A percentile compares a stretch with the other conserved stretches of the same genome.
phyloP scores from a whole-genome alignment of 2,113 vertebrate genomes.

The Lagopus leucura region DNA sequence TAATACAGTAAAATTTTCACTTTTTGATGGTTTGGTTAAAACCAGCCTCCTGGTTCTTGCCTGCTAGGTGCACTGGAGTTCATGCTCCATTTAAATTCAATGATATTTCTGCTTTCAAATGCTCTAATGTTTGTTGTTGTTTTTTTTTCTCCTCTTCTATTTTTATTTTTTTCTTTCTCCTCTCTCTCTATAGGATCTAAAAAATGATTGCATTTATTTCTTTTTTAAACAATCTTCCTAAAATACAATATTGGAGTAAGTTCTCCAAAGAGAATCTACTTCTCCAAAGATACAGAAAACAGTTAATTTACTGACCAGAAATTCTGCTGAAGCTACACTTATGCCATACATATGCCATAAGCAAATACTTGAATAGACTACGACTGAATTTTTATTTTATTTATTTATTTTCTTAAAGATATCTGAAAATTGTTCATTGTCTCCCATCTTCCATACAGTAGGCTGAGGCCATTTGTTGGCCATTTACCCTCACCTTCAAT shows the following conservation, averaged over 20 bases:
- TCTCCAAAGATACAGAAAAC: not conserved
- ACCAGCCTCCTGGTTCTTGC: not conserved
- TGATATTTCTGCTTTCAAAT: not conserved
- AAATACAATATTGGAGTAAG: not conserved
- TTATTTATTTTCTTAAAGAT: not conserved
- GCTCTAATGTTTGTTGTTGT: not conserved
- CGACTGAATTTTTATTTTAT: not conserved
- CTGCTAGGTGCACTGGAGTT: not conserved
- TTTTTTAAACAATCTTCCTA: not conserved
- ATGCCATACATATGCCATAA: no score
- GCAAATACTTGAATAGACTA: not conserved
- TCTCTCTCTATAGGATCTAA: not conserved
- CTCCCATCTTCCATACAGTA: not conserved
- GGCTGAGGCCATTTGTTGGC: not conserved
- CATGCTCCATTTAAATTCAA: not conserved
- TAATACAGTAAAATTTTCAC: not conserved
- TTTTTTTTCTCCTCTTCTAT: not conserved
- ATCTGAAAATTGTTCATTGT: not conserved
- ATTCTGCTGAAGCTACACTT: not conserved
- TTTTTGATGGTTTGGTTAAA: not conserved
- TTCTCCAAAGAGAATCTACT: not conserved
- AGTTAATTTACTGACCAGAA: not conserved
- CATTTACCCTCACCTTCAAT: not conserved
- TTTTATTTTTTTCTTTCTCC: not conserved
- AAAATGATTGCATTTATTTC: not conserved